These are phyloP conservation scores for Drosophila infuscata DNA, from an alignment of 2,888 invertebrate species.

Conservation along the genomic window DNA sequence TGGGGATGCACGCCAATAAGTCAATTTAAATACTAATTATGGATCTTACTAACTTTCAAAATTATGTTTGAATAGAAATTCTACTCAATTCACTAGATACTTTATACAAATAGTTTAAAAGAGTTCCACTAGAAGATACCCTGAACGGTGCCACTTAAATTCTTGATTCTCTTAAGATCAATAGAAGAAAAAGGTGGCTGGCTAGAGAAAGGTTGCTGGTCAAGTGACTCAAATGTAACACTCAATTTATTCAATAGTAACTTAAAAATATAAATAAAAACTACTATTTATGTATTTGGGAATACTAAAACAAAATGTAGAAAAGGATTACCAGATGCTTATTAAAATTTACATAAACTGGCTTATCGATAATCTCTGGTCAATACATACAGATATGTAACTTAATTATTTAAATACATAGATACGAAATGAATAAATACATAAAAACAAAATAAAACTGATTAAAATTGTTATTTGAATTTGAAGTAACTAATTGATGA, in stretches of 20 bases:
- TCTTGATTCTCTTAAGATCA: too few species aligned
- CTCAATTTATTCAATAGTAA: background rate
- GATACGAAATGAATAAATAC: too few species aligned
- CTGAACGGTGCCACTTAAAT: background rate
- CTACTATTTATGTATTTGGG: background rate
- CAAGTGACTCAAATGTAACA: too few species aligned
- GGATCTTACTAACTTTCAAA: constrained; percentile 3
- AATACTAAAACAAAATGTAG: background rate
- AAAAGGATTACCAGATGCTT: background rate
- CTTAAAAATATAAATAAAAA: background rate
- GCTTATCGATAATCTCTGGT: background rate
- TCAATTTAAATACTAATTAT: constrained; percentile 26
- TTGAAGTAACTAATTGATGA: background rate
- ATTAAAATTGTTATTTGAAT: background rate
- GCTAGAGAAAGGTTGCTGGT: too few species aligned
- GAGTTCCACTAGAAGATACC: too few species aligned
- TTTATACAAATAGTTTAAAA: background rate
- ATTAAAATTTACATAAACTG: background rate
- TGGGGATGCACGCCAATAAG: constrained; percentile 14
- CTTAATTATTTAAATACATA: too few species aligned
- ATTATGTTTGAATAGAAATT: background rate
- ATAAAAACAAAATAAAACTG: background rate
- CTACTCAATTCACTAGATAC: background rate
- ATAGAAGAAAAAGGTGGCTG: too few species aligned
- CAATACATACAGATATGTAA: too few species aligned